phyloP scores from a whole-genome alignment of 1,140 invertebrate genomes.

The Tachypleus tridentatus region DNA sequence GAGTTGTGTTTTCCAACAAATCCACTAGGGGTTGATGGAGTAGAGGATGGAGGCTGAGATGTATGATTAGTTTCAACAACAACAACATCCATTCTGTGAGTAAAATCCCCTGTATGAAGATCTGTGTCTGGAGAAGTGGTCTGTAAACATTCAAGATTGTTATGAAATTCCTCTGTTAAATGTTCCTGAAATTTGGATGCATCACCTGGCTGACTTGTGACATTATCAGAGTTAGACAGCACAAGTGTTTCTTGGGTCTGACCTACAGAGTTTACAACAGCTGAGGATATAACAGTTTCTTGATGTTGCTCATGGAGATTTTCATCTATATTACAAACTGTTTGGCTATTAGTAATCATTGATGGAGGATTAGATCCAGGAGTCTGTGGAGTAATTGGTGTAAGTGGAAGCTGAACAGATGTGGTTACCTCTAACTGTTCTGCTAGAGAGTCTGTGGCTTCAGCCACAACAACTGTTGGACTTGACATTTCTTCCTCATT shows the following conservation, averaged over 20 bases:
- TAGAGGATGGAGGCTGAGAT: neutral
- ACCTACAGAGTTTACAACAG: neutral
- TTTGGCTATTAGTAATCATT: neutral
- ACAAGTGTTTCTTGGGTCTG: neutral
- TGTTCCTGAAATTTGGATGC: neutral
- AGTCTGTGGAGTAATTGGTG: neutral
- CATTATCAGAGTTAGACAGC: neutral
- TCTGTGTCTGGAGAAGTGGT: neutral
- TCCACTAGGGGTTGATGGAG: slow-evolving; percentile 11
- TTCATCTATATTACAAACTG: neutral
- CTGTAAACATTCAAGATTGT: neutral
- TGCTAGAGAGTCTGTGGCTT: no score
- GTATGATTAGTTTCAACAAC: neutral
- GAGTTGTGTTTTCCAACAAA: slow-evolving; percentile 13
- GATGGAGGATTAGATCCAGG: slow-evolving; percentile 1
- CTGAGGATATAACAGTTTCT: neutral
- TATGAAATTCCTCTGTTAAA: neutral
- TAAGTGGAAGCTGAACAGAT: neutral
- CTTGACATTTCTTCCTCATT: no score
- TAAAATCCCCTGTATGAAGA: neutral
- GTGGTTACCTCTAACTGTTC: no score
- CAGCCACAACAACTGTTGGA: no score
- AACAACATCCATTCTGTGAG: neutral
- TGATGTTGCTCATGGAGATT: neutral
- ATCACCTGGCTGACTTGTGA: neutral